Percentiles rank a stretch among this genome's conserved stretches.
phyloP scores from a whole-genome alignment of 2,888 invertebrate genomes.

The Elegia similella region DNA sequence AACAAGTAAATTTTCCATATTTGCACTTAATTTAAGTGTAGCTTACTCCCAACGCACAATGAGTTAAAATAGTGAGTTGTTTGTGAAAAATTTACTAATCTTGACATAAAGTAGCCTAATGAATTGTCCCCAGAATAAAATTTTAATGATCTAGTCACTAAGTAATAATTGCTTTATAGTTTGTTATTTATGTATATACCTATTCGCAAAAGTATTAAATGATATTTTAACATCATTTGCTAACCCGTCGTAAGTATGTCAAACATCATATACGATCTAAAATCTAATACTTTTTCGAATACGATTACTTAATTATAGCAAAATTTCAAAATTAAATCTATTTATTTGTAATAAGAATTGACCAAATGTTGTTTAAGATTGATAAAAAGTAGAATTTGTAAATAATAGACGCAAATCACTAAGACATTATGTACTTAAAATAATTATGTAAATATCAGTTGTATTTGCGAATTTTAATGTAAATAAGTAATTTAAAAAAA shows the following conservation, averaged over 20 bases:
- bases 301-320: constrained; percentile 38
- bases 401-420: constrained; percentile 53
- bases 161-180: constrained; percentile 31
- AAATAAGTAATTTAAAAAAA: constrained; percentile 54
- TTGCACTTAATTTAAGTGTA: constrained; percentile 17
- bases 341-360: constrained; percentile 72
- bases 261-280: constrained; percentile 10
- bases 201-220: constrained; percentile 38
- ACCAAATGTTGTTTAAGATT: constrained; percentile 77
- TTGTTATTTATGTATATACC: constrained; percentile 30
- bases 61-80: constrained; percentile 22
- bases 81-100: constrained; percentile 30
- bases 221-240: not conserved
- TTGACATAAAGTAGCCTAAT: constrained; percentile 44
- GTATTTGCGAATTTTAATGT: constrained; percentile 77
- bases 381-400: constrained; percentile 57
- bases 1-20: constrained; percentile 21
- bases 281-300: constrained; percentile 43
- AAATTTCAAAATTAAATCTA: constrained; percentile 44
- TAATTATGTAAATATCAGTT: constrained; percentile 66
- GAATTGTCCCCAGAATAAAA: constrained; percentile 44
- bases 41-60: constrained; percentile 27
- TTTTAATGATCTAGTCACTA: constrained; percentile 46
- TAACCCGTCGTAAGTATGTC: constrained; percentile 1
- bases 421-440: constrained; percentile 57